Percentiles rank a stretch among this genome's conserved stretches.
Evolutionary conservation across 2,888 invertebrate species (phyloP).

Genomic region (Eupithecia inturbata): DNA sequence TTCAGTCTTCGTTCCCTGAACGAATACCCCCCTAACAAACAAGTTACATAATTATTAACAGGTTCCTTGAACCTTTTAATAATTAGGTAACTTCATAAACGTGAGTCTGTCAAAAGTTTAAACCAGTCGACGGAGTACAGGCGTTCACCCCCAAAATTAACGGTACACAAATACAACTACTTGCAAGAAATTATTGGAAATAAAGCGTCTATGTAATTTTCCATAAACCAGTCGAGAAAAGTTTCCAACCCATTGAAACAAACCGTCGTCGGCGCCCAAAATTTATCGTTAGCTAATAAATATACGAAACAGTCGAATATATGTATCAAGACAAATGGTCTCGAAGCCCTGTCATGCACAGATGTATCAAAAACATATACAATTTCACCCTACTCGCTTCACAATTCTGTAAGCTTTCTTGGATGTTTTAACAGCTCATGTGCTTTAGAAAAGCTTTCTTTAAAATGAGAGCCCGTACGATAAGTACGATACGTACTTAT

Average conservation of each 20-base stretch:
- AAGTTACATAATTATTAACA: no score
- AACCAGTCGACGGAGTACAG: no score
- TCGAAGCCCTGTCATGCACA: slow-evolving; percentile 26
- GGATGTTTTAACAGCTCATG: background rate
- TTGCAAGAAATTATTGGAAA: background rate
- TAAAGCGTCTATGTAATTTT: background rate
- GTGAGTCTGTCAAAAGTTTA: no score
- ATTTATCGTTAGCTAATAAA: slow-evolving; percentile 11
- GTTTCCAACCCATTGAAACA: slow-evolving; percentile 3
- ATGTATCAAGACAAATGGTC: slow-evolving; percentile 25
- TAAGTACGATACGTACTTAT: background rate
- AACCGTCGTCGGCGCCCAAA: background rate
- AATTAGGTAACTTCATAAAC: no score
- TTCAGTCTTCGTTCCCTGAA: no score
- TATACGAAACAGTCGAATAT: slow-evolving; percentile 20
- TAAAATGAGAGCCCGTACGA: background rate
- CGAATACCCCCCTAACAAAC: no score
- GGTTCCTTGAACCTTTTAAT: no score
- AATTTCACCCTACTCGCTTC: background rate
- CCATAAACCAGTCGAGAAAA: background rate
- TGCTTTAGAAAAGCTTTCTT: background rate
- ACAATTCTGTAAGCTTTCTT: background rate
- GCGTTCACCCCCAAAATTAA: no score
- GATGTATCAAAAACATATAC: slow-evolving; percentile 28
- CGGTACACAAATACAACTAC: no score